Evolutionary conservation across 2,113 vertebrate genomes (phyloP).

Genomic region (Rhabdomys dilectus): DNA sequence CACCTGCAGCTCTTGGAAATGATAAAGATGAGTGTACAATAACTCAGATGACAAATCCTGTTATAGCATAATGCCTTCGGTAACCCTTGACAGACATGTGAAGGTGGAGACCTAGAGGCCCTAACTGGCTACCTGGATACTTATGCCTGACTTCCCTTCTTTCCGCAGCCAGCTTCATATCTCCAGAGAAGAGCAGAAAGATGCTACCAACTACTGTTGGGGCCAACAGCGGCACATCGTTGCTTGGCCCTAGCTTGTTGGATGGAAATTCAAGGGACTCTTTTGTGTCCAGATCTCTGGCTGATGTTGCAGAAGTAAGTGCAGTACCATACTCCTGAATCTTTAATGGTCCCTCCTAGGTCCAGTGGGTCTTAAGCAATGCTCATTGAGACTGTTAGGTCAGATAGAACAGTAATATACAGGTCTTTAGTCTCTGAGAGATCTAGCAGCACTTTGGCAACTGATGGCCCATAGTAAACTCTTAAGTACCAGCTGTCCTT

Average conservation of each 20-base stretch:
- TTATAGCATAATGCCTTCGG: rapidly evolving
- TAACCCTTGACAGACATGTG: rapidly evolving
- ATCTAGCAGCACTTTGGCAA: neutral
- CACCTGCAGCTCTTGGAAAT: no score
- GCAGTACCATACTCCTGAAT: conserved; percentile 38
- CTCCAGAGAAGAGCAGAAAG: conserved; percentile 96
- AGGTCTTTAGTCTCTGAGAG: neutral
- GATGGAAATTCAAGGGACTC: conserved; percentile 98
- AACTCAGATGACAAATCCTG: neutral
- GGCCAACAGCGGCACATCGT: conserved; percentile 92
- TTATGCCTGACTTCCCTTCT: neutral
- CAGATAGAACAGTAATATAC: neutral
- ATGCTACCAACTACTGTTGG: conserved; percentile 90
- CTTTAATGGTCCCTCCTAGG: neutral
- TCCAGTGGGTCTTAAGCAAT: neutral
- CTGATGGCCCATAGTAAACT: neutral
- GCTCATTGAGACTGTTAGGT: neutral
- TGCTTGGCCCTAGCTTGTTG: conserved; percentile 95
- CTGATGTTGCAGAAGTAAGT: conserved; percentile 95
- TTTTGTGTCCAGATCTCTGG: conserved; percentile 95
- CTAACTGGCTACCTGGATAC: neutral
- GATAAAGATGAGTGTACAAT: no score
- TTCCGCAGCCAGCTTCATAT: conserved; percentile 95
- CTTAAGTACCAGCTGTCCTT: neutral
- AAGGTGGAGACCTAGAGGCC: rapidly evolving